A percentile compares a stretch with the other conserved stretches of the same genome.
Evolutionary conservation across 1,140 invertebrate species (phyloP).

Genomic region (Heliconius eleuchia): DNA sequence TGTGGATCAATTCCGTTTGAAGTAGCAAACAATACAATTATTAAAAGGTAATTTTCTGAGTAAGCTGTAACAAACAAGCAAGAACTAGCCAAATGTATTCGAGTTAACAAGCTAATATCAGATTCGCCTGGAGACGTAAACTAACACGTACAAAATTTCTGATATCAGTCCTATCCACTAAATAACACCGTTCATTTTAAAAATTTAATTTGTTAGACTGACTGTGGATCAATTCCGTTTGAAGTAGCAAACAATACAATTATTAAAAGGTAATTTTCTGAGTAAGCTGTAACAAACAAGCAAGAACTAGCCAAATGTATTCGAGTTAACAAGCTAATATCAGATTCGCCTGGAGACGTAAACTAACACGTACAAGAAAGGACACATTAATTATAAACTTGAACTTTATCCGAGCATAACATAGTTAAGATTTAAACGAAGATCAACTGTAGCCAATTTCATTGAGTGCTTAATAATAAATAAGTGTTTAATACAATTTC

Average conservation of each 20-base stretch:
- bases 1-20: background rate
- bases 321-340: constrained; percentile 38
- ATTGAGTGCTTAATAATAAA: background rate
- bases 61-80: background rate
- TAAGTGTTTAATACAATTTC: background rate
- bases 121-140: constrained; percentile 40
- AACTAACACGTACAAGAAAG: constrained; percentile 36
- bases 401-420: constrained; percentile 29
- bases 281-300: background rate
- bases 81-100: constrained; percentile 20
- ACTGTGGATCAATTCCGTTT: background rate
- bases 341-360: constrained; percentile 39
- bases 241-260: background rate
- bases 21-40: background rate
- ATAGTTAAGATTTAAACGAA: constrained; percentile 31
- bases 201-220: background rate
- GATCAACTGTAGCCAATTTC: constrained; percentile 24
- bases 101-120: constrained; percentile 38
- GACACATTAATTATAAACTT: constrained; percentile 43
- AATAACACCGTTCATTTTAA: too few species aligned
- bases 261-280: background rate
- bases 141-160: constrained; percentile 35
- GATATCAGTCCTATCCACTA: too few species aligned
- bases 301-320: constrained; percentile 20
- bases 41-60: background rate